Conservation (phyloP, 1,140 invertebrate genomes). For the Heliconius himera region DNA sequence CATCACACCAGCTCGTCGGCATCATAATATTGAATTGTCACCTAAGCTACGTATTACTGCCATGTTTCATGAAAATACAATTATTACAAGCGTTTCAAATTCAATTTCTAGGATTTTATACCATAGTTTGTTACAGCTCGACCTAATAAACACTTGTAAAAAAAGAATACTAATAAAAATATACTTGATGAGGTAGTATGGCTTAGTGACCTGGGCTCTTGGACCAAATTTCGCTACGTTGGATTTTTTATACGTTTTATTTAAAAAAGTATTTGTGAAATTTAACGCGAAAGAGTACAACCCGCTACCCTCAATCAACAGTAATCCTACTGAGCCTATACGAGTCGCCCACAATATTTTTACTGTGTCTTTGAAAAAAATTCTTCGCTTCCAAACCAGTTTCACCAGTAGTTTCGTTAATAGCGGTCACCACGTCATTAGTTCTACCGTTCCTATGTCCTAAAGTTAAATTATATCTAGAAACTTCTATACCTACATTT, state of each 20-base stretch:
- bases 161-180: too few relatives aligned
- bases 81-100: too few relatives aligned
- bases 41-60: too few relatives aligned
- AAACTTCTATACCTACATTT: slow-evolving; percentile 56
- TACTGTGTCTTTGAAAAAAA: slow-evolving; percentile 59
- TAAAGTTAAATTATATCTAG: slow-evolving; percentile 62
- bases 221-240: too few relatives aligned
- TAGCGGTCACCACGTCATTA: slow-evolving; percentile 70
- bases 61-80: too few relatives aligned
- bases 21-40: too few relatives aligned
- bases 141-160: too few relatives aligned
- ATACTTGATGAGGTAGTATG: too few relatives aligned
- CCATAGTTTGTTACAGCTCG: too few relatives aligned
- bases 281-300: background rate
- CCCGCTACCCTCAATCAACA: slow-evolving; percentile 56
- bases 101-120: too few relatives aligned
- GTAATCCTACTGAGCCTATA: slow-evolving; percentile 65
- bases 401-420: slow-evolving; percentile 55
- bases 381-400: slow-evolving; percentile 59
- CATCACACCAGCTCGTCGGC: too few relatives aligned
- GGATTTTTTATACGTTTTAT: background rate
- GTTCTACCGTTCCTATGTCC: slow-evolving; percentile 58
- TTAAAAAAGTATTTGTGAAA: background rate
- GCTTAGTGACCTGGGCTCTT: too few relatives aligned
- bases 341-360: slow-evolving; percentile 62